Evolutionary conservation across 2,113 vertebrate species (phyloP).

Genomic region (Dendrocopos noguchii): DNA sequence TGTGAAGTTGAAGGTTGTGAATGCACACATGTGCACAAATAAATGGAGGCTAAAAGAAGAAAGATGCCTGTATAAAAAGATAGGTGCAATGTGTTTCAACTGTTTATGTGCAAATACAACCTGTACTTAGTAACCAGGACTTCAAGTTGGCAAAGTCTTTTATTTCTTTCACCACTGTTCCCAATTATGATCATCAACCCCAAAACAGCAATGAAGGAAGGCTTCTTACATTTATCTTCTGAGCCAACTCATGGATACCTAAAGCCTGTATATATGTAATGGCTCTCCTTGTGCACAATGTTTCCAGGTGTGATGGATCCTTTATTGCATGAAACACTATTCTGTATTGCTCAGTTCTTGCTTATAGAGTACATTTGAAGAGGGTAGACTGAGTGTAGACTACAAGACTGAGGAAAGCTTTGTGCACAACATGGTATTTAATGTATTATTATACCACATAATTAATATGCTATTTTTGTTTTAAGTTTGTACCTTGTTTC

Average conservation of each 20-base stretch:
- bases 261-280: rapidly evolving
- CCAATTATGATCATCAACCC: not conserved
- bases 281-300: rapidly evolving
- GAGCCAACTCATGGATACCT: not conserved
- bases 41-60: not conserved
- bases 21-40: not conserved
- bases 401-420: not conserved
- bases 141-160: not conserved
- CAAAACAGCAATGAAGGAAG: not conserved
- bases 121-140: not conserved
- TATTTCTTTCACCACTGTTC: not conserved
- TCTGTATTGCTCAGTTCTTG: not conserved
- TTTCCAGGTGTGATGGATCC: not conserved
- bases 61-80: not conserved
- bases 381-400: not conserved
- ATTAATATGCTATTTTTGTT: not conserved
- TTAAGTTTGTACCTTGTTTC: not conserved
- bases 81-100: not conserved
- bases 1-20: not conserved
- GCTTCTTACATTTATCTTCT: not conserved
- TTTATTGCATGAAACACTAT: not conserved
- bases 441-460: not conserved
- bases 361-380: not conserved
- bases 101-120: not conserved
- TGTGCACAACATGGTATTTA: not conserved